phyloP scores from a whole-genome alignment of 92 coral and sea anemone genomes.

The Epizoanthus rinbou region DNA sequence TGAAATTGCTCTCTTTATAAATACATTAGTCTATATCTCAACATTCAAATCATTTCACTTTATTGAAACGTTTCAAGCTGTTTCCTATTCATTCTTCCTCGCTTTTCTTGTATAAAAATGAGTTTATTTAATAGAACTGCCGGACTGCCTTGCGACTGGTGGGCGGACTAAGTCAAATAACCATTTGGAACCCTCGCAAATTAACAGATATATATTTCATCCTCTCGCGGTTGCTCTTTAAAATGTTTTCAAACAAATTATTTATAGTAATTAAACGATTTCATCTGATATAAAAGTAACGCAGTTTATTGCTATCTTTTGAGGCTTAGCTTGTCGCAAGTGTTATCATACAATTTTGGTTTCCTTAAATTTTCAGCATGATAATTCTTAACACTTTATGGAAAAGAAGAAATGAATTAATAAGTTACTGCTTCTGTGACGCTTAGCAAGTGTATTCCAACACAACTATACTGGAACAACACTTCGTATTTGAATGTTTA shows the following conservation, averaged over 20 bases:
- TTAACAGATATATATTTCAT: too few relatives aligned
- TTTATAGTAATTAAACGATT: slow-evolving; percentile 13
- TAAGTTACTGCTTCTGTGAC: neutral
- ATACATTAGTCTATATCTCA: too few relatives aligned
- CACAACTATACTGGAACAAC: neutral
- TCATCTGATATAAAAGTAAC: slow-evolving; percentile 4
- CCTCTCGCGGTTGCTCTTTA: neutral
- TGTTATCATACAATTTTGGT: neutral
- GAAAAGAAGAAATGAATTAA: neutral
- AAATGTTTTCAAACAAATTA: slow-evolving; percentile 12
- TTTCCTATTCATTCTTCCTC: too few relatives aligned
- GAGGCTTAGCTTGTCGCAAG: neutral
- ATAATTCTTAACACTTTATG: too few relatives aligned
- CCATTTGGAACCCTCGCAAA: too few relatives aligned
- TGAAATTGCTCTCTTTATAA: too few relatives aligned
- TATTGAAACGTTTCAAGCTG: too few relatives aligned
- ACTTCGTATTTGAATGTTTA: neutral
- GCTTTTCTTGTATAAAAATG: too few relatives aligned
- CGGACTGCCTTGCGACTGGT: too few relatives aligned
- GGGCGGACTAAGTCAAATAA: too few relatives aligned
- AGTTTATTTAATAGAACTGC: too few relatives aligned
- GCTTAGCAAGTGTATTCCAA: neutral
- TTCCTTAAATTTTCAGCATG: neutral
- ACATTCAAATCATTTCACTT: too few relatives aligned
- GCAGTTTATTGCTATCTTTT: neutral